phyloP scores from a whole-genome alignment of 2,888 invertebrate genomes.

The Chalcis sispes region DNA sequence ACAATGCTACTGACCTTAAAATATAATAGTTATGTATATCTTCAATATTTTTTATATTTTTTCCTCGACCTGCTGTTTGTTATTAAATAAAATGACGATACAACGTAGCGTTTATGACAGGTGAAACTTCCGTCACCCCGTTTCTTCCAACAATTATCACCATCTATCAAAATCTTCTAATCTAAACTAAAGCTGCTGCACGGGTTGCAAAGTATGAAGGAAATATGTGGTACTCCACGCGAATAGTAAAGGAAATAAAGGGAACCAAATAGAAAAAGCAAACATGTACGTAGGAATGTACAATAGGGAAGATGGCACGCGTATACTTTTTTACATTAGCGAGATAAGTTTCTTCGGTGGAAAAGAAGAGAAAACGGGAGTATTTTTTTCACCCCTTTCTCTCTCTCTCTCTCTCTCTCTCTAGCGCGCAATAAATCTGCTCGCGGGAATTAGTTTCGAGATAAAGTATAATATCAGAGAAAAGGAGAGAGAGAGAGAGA shows the following conservation, averaged over 20 bases:
- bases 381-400: constrained; percentile 60
- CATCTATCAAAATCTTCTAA: too few relatives aligned
- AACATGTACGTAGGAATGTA: neutral
- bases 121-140: too few relatives aligned
- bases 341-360: constrained; percentile 68
- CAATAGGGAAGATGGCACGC: constrained; percentile 4
- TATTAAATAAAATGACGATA: too few relatives aligned
- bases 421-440: constrained; percentile 73
- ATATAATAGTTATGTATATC: too few relatives aligned
- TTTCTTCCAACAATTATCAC: too few relatives aligned
- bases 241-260: neutral
- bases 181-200: too few relatives aligned
- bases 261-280: constrained; percentile 50
- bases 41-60: too few relatives aligned
- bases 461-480: constrained; percentile 76
- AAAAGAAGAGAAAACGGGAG: constrained; percentile 54
- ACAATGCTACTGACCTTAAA: too few relatives aligned
- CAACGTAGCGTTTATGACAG: too few relatives aligned
- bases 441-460: constrained; percentile 76
- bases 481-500: constrained; percentile 15
- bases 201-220: too few relatives aligned
- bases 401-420: constrained; percentile 63
- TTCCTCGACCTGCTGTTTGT: too few relatives aligned
- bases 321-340: constrained; percentile 71
- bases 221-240: too few relatives aligned